Percentiles rank a stretch among this genome's conserved stretches.
Conservation (phyloP, 2,888 invertebrate species). For the Eupithecia insigniata region DNA sequence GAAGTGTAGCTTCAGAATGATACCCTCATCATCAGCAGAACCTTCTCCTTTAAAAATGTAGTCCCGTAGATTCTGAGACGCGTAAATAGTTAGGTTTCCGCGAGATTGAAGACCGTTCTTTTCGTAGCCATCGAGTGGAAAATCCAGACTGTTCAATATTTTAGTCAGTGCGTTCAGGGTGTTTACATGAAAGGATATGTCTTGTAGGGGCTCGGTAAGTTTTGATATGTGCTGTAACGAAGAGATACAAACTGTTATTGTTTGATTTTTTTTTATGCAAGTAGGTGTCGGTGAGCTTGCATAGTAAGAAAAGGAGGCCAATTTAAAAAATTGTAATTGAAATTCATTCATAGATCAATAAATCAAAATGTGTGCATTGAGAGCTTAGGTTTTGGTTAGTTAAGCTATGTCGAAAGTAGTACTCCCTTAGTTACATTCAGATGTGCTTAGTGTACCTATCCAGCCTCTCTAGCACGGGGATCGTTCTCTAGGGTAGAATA, state of each 20-base stretch:
- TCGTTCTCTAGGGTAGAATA: too few species aligned
- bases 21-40: conserved; percentile 52
- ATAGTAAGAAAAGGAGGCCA: too few species aligned
- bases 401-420: too few species aligned
- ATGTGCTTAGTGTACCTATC: too few species aligned
- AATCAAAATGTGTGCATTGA: too few species aligned
- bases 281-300: too few species aligned
- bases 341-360: too few species aligned
- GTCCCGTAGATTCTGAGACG: conserved; percentile 55
- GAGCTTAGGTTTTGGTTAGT: too few species aligned
- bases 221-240: conserved; percentile 17
- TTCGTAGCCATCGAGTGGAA: conserved; percentile 48
- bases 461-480: too few species aligned
- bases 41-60: conserved; percentile 50
- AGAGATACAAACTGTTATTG: background rate
- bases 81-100: conserved; percentile 52
- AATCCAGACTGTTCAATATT: conserved; percentile 34
- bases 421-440: too few species aligned
- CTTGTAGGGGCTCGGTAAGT: conserved; percentile 4
- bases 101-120: conserved; percentile 45
- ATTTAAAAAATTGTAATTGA: too few species aligned
- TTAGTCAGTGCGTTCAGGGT: conserved; percentile 15
- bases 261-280: too few species aligned
- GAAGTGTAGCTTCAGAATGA: conserved; percentile 50
- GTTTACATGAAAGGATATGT: conserved; percentile 15